Base-by-base conservation (phyloP, 2,113 vertebrate species). In the Dissostichus mawsoni region DNA sequence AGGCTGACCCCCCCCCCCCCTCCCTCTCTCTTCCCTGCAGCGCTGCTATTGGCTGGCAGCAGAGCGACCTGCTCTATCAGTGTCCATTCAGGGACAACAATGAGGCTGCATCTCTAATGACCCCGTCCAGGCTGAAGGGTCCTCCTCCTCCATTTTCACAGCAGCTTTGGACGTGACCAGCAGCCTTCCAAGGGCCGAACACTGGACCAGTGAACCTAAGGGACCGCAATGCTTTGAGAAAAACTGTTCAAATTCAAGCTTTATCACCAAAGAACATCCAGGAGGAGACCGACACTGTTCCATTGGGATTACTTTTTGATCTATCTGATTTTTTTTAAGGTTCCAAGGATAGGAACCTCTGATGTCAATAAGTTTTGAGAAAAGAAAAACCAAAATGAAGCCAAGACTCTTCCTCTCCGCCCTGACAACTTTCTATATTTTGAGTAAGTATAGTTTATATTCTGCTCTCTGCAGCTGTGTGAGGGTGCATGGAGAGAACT, bases 101-200 rank as follows among this genome's bases (percentile, higher is more conserved):
- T 92, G 79, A 92, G 45, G 69, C 78, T 70, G 93, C 87, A 92
- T 92, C 78, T 77, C 84, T 89, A 92, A 94, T 93, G 88, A 91
- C 74, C 33, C 61, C n/a, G 67, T 73, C 77, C 86, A 12, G 57
- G 71, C 82, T 55, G 51, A 76, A 81, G 81, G 75, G 85, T 85
- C 78, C 16, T 75, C 78, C 63, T 71, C 9, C 61, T 57, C 33
- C 44, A 83, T 78, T 88, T 65, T 85, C 67, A 78, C 29, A 82
- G 65, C 23, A 86, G 73, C 80, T 89, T 76, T 91, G 89, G 83
- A 92, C 85, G 63, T 87, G 92, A 93, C 81, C 91, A 90, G 90
- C 80, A 90, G 81, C 78, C 84, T 69, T 20, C 71, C 6, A 47
- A 25, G 85, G 87, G 69, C 82, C 82, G 50, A 48, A 82, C 16